Conservation (phyloP, 2,113 vertebrate species). For the Psilopsiagon aymara region DNA sequence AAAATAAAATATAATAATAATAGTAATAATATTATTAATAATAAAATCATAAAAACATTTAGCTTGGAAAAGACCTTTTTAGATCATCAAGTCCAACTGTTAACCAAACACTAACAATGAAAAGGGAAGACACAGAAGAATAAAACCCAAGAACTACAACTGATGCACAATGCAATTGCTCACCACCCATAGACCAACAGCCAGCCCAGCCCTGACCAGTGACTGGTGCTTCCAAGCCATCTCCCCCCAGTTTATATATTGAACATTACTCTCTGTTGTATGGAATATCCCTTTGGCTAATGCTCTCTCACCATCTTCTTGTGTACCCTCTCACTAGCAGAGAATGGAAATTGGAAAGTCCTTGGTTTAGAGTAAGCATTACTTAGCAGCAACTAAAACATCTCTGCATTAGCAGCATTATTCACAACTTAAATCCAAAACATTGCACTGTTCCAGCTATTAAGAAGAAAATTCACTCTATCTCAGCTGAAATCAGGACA, state of each 20-base stretch:
- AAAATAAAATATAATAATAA: not conserved
- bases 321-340: not conserved
- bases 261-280: not conserved
- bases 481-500: conserved; percentile 13
- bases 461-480: not conserved
- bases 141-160: not conserved
- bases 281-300: not conserved
- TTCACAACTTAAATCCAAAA: not conserved
- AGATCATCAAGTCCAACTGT: not conserved
- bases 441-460: not conserved
- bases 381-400: not conserved
- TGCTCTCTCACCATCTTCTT: not conserved
- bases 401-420: not conserved
- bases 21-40: not conserved
- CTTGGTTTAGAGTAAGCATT: not conserved
- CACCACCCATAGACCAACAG: not conserved
- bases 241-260: not conserved
- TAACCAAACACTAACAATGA: not conserved
- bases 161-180: not conserved
- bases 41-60: not conserved
- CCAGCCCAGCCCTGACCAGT: not conserved
- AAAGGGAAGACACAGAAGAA: not conserved
- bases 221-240: not conserved
- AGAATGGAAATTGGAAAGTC: not conserved
- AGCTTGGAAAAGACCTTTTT: not conserved